Evolutionary conservation across 2,113 vertebrate species (phyloP).

Genomic region (Oreocharis arfaki): DNA sequence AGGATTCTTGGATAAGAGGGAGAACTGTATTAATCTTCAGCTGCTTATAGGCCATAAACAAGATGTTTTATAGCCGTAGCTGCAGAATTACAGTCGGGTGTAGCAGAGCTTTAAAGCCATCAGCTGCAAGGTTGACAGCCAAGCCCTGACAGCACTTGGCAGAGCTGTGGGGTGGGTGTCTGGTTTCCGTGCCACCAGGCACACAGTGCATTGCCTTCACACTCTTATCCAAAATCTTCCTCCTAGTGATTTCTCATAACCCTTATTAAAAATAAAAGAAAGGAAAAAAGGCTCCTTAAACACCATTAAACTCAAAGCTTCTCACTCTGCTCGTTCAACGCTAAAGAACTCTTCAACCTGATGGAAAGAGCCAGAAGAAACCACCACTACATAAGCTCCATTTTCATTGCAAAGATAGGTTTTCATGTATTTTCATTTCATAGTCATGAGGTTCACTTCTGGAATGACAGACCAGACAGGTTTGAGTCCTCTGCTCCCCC

Average conservation of each 20-base stretch:
- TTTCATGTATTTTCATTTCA: neutral
- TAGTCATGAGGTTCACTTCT: neutral
- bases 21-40: neutral
- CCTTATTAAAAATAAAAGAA: neutral
- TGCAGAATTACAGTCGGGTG: neutral
- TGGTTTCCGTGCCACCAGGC: neutral
- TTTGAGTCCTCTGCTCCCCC: neutral
- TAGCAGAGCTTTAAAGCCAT: neutral
- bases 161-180: neutral
- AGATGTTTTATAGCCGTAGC: neutral
- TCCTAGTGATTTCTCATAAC: neutral
- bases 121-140: neutral
- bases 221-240: neutral
- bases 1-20: conserved; percentile 1
- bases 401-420: neutral
- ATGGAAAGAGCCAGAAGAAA: neutral
- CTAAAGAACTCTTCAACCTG: neutral
- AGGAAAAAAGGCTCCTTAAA: neutral
- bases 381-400: neutral
- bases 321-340: neutral
- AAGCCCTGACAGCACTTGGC: neutral
- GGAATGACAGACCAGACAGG: neutral
- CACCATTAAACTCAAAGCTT: neutral
- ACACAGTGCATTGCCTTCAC: neutral
- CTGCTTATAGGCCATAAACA: neutral